These are phyloP conservation scores for Chouioia cunea DNA, from an alignment of 2,888 invertebrate genomes.

Conservation along the genomic window DNA sequence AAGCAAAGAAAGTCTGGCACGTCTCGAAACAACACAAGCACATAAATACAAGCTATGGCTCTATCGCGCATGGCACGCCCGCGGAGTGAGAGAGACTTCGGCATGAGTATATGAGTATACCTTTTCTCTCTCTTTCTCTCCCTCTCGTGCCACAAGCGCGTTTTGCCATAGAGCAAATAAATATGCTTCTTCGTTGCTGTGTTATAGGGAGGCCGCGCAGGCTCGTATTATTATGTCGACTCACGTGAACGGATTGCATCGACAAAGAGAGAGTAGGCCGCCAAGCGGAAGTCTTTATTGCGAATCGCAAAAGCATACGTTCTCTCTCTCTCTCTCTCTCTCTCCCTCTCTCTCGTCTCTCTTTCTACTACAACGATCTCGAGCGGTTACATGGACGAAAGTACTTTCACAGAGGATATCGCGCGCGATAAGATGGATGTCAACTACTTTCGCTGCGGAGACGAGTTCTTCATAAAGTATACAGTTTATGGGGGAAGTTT, in stretches of 20 bases:
- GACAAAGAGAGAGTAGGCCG: neutral
- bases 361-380: neutral
- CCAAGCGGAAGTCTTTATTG: slow-evolving; percentile 9
- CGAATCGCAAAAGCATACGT: too few relatives aligned
- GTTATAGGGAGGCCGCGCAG: too few relatives aligned
- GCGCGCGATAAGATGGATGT: too few relatives aligned
- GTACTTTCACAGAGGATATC: too few relatives aligned
- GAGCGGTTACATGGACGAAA: slow-evolving; percentile 7
- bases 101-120: neutral
- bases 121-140: slow-evolving; percentile 1
- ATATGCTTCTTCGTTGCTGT: slow-evolving; percentile 10
- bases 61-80: slow-evolving; percentile 11
- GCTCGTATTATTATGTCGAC: slow-evolving; percentile 17
- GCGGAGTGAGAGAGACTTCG: too few relatives aligned
- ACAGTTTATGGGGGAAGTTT: too few relatives aligned
- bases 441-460: too few relatives aligned
- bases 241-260: slow-evolving; percentile 24
- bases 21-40: slow-evolving; percentile 28
- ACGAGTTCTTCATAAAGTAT: too few relatives aligned
- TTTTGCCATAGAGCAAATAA: slow-evolving; percentile 25
- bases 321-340: too few relatives aligned
- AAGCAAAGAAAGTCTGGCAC: neutral
- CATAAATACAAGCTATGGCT: slow-evolving; percentile 41
- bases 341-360: neutral
- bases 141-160: slow-evolving; percentile 21